phyloP scores from a whole-genome alignment of 2,888 invertebrate species.

The Invenusta paracnida region DNA sequence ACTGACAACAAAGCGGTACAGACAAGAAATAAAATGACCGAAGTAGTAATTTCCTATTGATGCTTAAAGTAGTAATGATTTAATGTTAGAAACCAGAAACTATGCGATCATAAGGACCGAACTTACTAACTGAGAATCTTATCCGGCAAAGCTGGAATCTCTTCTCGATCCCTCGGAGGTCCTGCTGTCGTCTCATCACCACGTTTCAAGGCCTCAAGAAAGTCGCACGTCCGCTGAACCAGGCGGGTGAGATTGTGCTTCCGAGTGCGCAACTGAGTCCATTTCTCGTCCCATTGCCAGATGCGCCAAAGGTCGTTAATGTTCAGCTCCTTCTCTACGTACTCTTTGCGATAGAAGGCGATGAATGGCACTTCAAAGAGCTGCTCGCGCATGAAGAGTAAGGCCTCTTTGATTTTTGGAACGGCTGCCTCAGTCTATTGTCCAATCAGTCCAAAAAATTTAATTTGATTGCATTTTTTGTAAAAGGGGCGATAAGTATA shows the following conservation, averaged over 20 bases:
- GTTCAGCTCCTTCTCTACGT: constrained; percentile 84
- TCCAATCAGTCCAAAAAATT: too few species aligned
- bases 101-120: too few species aligned
- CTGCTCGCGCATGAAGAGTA: constrained; percentile 91
- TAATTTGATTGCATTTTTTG: background rate
- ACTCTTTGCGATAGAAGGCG: constrained; percentile 94
- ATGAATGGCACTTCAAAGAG: constrained; percentile 87
- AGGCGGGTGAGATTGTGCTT: constrained; percentile 76
- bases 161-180: too few species aligned
- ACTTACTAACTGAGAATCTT: background rate
- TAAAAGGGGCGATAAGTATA: background rate
- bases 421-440: constrained; percentile 62
- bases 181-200: background rate
- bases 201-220: background rate
- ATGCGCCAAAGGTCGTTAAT: constrained; percentile 95
- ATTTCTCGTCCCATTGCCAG: constrained; percentile 86
- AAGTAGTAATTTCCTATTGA: too few species aligned
- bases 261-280: constrained; percentile 67
- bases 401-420: constrained; percentile 80
- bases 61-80: too few species aligned
- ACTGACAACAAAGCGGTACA: too few species aligned
- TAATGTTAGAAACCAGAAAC: too few species aligned
- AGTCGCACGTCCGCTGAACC: constrained; percentile 75
- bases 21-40: too few species aligned
- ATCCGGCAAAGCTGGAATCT: background rate